Conservation (phyloP, 2,888 invertebrate genomes). For the Galeruca laticollis region DNA sequence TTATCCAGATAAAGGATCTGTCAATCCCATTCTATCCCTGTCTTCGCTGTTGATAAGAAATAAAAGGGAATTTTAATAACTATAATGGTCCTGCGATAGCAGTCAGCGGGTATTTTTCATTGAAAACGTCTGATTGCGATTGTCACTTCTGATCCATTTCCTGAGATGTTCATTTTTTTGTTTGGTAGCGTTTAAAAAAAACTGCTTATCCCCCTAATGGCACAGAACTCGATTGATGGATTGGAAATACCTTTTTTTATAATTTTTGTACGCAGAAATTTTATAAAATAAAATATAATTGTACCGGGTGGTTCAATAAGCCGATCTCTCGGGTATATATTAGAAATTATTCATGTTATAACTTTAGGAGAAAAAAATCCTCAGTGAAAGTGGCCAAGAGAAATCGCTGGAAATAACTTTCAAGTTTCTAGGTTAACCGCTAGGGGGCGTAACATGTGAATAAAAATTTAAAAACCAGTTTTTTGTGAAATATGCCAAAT, state of each 20-base stretch:
- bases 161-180: conserved; percentile 52
- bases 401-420: no score
- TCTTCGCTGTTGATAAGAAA: conserved; percentile 41
- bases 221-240: background rate
- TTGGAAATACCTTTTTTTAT: background rate
- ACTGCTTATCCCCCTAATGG: conserved; percentile 41
- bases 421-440: no score
- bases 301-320: no score
- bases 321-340: no score
- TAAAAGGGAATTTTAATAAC: conserved; percentile 55
- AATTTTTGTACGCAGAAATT: background rate
- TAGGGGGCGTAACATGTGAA: no score
- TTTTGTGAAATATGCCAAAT: no score
- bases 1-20: conserved; percentile 37
- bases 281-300: no score
- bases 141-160: conserved; percentile 58
- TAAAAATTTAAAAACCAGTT: no score
- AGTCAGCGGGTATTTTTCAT: conserved; percentile 41
- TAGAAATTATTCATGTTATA: no score
- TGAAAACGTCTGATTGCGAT: conserved; percentile 50
- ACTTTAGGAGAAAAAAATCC: no score
- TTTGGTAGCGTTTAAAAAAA: conserved; percentile 8
- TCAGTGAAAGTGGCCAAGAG: no score
- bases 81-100: conserved; percentile 52
- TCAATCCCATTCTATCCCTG: conserved; percentile 38